These are phyloP conservation scores for Colaptes auratus DNA, from an alignment of 2,113 vertebrate species.

Conservation along the genomic window DNA sequence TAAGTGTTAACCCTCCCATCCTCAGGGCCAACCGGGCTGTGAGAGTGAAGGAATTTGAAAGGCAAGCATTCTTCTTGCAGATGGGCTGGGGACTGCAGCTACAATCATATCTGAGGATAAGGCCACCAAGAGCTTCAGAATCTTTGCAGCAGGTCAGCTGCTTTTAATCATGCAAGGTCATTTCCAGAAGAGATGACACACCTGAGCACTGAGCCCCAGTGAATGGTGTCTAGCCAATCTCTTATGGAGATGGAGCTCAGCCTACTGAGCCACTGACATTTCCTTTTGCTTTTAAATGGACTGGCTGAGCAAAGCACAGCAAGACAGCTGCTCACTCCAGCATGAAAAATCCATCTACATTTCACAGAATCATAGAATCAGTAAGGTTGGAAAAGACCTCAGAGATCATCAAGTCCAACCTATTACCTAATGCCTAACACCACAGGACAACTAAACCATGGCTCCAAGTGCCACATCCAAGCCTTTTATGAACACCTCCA, in stretches of 20 bases:
- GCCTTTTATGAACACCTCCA: no score
- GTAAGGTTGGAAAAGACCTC: no score
- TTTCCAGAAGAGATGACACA: neutral
- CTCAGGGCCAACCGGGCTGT: neutral
- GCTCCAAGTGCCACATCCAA: no score
- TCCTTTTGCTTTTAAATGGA: neutral
- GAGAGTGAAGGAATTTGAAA: neutral
- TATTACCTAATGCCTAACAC: no score
- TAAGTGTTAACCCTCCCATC: neutral
- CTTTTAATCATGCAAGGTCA: neutral
- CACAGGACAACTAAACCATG: no score
- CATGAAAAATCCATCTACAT: neutral
- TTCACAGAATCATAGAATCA: no score
- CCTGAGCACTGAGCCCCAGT: neutral
- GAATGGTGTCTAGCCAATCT: neutral
- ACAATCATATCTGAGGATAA: neutral
- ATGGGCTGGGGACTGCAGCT: neutral
- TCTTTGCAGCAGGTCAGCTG: neutral
- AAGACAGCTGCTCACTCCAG: neutral
- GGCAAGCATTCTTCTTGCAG: neutral
- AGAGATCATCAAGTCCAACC: no score
- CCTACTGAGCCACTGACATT: neutral
- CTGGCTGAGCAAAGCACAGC: neutral
- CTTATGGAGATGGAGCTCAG: neutral
- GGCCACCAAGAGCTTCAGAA: neutral